Evolutionary conservation across 2,888 invertebrate genomes (phyloP), one percentile per base, ranked within the genome.

Genomic region (Lepidonotus clava): DNA sequence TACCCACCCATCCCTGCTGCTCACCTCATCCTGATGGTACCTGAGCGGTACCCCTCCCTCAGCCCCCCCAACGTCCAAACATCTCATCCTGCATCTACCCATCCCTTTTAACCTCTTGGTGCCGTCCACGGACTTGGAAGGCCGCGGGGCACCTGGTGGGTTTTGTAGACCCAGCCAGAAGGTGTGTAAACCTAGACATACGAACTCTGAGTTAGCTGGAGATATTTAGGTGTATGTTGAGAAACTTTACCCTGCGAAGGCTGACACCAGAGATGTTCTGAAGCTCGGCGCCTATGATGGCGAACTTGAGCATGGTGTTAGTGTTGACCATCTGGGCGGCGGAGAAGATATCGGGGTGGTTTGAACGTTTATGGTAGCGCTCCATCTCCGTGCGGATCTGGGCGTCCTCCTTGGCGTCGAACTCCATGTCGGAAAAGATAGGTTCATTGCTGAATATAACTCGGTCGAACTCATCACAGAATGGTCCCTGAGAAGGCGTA

Each of bases 251-350:
- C 98, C 98, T 96, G 96, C 97, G 98, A 91, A 99, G 96, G 94
- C 98, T 98, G 94, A 98, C 98, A 95, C 98, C 97, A 96, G 98
- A 86, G 53, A 98, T 98, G 95, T 99, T 99, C 95, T 98, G 98
- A 94, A 99, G 96, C 95, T 99, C 99, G 95, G 98, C 98, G 94
- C 97, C 96, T 94, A 99, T 99, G 91, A 99, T 97, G 94, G 97
- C 97, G 95, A 98, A 98, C 95, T 98, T 98, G 97, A 99, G 98
- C 96, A 98, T 97, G 14, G 98, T 98, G 94, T 98, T 98, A 87
- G 98, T 98, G 93, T 98, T 98, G 95, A 93, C 88, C 84, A 87
- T 83, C 32, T 89, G 89, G 5, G 89, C 89, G 0, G 89, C 86
- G 0, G 87, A 83, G 76, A 90, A 90, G 24, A 90, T 86, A n/a